Evolutionary conservation across 1,140 invertebrate species (phyloP).

Genomic region (Xylocopa sonorina): DNA sequence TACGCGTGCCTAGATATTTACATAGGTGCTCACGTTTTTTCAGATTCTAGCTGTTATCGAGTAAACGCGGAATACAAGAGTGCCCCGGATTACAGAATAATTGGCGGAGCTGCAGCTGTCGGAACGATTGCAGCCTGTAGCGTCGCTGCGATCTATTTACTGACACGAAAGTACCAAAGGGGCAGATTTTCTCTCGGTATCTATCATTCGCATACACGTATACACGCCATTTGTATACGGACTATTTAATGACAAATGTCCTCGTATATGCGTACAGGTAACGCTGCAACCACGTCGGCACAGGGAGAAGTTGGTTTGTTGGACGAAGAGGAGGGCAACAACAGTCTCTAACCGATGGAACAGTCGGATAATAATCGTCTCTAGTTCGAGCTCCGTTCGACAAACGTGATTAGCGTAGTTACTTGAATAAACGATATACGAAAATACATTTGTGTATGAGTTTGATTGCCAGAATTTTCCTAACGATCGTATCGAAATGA

Average conservation of each 20-base stretch:
- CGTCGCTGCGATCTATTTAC: neutral
- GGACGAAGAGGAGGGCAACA: neutral
- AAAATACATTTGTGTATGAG: too few species aligned
- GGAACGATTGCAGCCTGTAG: neutral
- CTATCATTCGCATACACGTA: neutral
- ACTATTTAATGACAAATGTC: too few species aligned
- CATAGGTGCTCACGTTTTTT: neutral
- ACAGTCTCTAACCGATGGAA: neutral
- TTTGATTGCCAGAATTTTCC: too few species aligned
- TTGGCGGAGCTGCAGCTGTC: neutral
- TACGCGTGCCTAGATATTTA: neutral
- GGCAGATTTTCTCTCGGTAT: neutral
- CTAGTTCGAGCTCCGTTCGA: too few species aligned
- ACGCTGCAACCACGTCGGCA: neutral
- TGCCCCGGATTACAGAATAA: neutral
- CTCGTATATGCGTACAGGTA: neutral
- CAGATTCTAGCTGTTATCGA: constrained; percentile 2
- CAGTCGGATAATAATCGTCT: too few species aligned
- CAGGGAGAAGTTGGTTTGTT: too few species aligned
- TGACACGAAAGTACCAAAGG: neutral
- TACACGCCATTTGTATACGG: too few species aligned
- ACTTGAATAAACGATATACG: too few species aligned
- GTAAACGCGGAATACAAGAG: neutral
- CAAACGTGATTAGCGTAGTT: too few species aligned
- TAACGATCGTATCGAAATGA: too few species aligned